Conservation (phyloP, 2,888 invertebrate species). For the Neelides folsomi region DNA sequence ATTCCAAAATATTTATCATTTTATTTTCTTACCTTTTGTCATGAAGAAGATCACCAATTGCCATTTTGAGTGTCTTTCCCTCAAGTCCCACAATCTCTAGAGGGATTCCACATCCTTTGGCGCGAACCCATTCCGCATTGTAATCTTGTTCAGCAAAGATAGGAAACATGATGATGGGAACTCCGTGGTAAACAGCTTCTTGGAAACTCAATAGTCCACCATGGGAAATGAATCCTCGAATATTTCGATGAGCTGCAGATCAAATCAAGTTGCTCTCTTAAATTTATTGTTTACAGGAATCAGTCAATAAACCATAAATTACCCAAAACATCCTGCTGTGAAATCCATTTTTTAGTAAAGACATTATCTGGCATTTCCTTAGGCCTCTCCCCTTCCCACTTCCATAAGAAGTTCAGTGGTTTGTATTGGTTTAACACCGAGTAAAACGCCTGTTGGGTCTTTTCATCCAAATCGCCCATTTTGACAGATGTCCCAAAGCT, state of each 20-base stretch:
- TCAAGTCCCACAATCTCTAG: slow-evolving; percentile 16
- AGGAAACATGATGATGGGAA: slow-evolving; percentile 21
- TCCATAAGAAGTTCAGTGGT: slow-evolving; percentile 13
- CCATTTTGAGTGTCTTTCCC: slow-evolving; percentile 10
- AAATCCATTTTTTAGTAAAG: slow-evolving; percentile 15
- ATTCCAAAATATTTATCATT: too few species aligned
- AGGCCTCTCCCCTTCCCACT: slow-evolving; percentile 16
- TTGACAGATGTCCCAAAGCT: slow-evolving; percentile 21
- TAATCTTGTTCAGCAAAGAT: slow-evolving; percentile 24
- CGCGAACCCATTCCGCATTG: slow-evolving; percentile 19
- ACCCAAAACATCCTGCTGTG: slow-evolving; percentile 18
- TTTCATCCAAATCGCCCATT: slow-evolving; percentile 6
- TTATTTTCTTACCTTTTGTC: slow-evolving; percentile 17
- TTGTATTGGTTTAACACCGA: slow-evolving; percentile 8
- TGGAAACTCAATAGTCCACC: slow-evolving; percentile 21
- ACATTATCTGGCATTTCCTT: slow-evolving; percentile 20
- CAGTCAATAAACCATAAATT: too few species aligned
- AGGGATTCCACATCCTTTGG: slow-evolving; percentile 18
- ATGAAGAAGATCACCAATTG: slow-evolving; percentile 13
- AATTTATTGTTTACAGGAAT: neutral
- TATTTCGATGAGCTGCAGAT: slow-evolving; percentile 17
- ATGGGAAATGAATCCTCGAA: slow-evolving; percentile 21
- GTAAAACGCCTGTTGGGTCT: slow-evolving; percentile 11
- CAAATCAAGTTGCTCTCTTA: neutral
- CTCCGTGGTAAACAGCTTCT: slow-evolving; percentile 16